phyloP scores from a whole-genome alignment of 2,888 invertebrate species.

The Abscondita cerata region DNA sequence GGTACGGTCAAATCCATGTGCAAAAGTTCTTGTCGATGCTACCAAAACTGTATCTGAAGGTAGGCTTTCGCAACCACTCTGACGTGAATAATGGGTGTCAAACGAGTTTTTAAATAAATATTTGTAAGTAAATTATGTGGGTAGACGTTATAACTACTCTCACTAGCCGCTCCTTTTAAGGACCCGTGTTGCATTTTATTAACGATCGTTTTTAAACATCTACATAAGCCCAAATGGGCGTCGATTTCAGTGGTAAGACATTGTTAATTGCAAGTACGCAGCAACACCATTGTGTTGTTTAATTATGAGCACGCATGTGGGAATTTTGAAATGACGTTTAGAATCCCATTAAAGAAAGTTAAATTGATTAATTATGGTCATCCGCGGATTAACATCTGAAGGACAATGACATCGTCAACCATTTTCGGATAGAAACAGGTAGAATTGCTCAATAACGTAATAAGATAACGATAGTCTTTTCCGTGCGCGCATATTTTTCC shows the following conservation, averaged over 20 bases:
- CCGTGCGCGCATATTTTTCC: no score
- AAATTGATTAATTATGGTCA: conserved; percentile 3
- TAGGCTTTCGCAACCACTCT: background rate
- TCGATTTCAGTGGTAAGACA: no score
- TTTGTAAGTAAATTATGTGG: conserved; percentile 13
- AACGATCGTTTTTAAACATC: no score
- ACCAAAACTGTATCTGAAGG: conserved; percentile 2
- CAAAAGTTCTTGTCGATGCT: no score
- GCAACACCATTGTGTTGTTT: no score
- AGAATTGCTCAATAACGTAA: background rate
- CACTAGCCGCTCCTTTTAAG: conserved; percentile 34
- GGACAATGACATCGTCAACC: conserved; percentile 5
- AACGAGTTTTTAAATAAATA: conserved; percentile 20
- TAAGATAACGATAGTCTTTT: background rate
- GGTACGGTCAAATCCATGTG: no score
- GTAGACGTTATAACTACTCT: conserved; percentile 28
- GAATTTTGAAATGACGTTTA: conserved; percentile 4
- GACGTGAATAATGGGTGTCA: no score
- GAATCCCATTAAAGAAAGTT: conserved; percentile 7
- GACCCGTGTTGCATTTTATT: background rate
- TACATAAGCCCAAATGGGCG: no score
- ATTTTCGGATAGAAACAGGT: background rate
- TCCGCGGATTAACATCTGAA: conserved; percentile 9
- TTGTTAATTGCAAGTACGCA: no score
- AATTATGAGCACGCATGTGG: background rate